Evolutionary conservation across 2,797 vertebrate genomes (phyloP).

Genomic region (Pogoniulus pusillus): DNA sequence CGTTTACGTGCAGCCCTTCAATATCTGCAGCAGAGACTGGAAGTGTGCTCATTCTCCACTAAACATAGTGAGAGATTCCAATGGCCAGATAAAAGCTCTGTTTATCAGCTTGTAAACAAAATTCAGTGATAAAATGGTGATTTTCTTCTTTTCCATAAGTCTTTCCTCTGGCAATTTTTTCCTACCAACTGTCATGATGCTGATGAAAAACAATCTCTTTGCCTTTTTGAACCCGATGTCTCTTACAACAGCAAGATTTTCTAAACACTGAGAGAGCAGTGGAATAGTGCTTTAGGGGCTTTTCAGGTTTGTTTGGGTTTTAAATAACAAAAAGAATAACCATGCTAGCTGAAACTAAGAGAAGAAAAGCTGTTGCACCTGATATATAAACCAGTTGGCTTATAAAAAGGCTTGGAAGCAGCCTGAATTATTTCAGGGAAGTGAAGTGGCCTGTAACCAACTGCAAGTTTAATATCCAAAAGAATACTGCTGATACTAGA

Average conservation of each 20-base stretch:
- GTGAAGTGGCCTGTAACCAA: slow-evolving; percentile 64
- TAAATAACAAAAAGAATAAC: neutral
- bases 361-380: slow-evolving; percentile 6
- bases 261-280: slow-evolving; percentile 17
- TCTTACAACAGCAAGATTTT: neutral
- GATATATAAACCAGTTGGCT: slow-evolving; percentile 55
- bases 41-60: neutral
- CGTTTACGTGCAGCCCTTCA: neutral
- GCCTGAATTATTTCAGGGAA: slow-evolving; percentile 72
- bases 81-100: slow-evolving; percentile 7
- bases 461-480: slow-evolving; percentile 57
- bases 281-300: neutral
- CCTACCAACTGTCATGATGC: slow-evolving; percentile 1
- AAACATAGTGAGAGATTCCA: slow-evolving; percentile 31
- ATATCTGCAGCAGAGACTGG: neutral
- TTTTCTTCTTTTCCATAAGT: slow-evolving; percentile 30
- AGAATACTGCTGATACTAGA: slow-evolving; percentile 58
- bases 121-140: slow-evolving; percentile 25
- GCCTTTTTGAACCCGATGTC: slow-evolving; percentile 47
- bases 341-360: slow-evolving; percentile 29
- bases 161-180: neutral
- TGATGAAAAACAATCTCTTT: slow-evolving; percentile 49
- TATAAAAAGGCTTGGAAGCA: slow-evolving; percentile 63
- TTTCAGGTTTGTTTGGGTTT: neutral
- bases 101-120: slow-evolving; percentile 50